phyloP scores from a whole-genome alignment of 2,888 invertebrate species.

The Monoplex corrugatus region DNA sequence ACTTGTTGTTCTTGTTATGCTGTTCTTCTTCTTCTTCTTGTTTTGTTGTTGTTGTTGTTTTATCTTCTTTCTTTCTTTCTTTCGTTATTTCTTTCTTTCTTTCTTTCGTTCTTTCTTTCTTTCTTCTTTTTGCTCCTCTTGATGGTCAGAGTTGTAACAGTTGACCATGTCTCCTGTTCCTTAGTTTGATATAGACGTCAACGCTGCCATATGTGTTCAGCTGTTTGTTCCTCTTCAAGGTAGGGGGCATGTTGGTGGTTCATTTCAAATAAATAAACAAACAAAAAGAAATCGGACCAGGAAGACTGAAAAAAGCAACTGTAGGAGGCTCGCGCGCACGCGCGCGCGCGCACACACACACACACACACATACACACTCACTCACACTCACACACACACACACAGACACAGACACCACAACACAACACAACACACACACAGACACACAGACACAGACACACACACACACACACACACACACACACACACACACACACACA shows the following conservation, averaged over 20 bases:
- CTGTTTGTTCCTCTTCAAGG: no score
- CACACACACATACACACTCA: background rate
- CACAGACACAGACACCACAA: background rate
- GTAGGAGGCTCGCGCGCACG: background rate
- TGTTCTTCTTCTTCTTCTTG: no score
- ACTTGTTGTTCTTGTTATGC: no score
- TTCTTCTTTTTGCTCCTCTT: background rate
- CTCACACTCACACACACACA: background rate
- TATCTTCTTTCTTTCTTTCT: background rate
- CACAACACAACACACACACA: background rate
- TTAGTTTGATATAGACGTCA: no score
- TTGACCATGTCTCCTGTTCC: no score
- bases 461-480: conserved; percentile 13
- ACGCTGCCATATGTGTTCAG: no score
- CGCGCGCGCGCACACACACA: background rate
- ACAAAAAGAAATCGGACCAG: background rate
- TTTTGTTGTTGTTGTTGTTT: no score
- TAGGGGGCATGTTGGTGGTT: no score
- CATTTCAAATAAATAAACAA: background rate
- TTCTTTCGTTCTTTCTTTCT: conserved; percentile 33
- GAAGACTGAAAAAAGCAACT: no score
- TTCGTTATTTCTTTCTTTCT: background rate
- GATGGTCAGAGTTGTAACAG: no score
- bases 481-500: conserved; percentile 28
- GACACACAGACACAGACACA: background rate